Base-by-base conservation (phyloP, 2,113 vertebrate genomes). In the Coturnix japonica region DNA sequence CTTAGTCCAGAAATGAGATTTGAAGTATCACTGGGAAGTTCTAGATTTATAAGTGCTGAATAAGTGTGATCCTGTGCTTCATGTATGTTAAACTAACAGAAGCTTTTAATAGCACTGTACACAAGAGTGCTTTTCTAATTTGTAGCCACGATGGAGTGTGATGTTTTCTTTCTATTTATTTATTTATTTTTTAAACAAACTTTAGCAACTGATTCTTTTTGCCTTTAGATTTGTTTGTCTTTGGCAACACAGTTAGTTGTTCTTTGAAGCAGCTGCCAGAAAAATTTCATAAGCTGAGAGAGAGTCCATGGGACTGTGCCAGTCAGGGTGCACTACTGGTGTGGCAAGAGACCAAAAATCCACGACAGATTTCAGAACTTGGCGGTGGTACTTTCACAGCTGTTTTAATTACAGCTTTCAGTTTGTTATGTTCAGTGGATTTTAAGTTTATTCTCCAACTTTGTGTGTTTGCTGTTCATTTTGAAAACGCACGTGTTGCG, bases 201-300 rank as follows among this genome's bases (percentile, higher is more conserved):
- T 81, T 63, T 39, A 57, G 63, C 35, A 57, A 67, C 53, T 61
- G 51, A 77, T 72, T 81, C 47, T 85, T 80, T 57, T 86, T 84
- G 19, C 49, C 90, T 93, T 81, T 18, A 39, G 23, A 79, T 95
- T 87, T 77, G 31, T 79, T 84, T 22, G 46, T 73, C 46, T 90
- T 91, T 3, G 84, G n/a, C 67, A 83, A 47, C 26, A 23, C 11
- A 41, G 21, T 72, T 64, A 41, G 21, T 72, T 64, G 43, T 84
- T 74, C 65, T 90, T 91, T 91, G 63, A 90, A 89, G 70, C 70
- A 70, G 16, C 53, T 94, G 14, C 70, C 74, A 93, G 63, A 43
- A 81, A n/a, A 61, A 54, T 84, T 81, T 86, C 28, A 15, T 37
- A 86, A 84, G 25, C 39, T 11, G 25, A 72, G 46, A 39, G 85